These are phyloP conservation scores for Drosophila takahashii DNA, from an alignment of 1,140 invertebrate species.

Conservation along the genomic window DNA sequence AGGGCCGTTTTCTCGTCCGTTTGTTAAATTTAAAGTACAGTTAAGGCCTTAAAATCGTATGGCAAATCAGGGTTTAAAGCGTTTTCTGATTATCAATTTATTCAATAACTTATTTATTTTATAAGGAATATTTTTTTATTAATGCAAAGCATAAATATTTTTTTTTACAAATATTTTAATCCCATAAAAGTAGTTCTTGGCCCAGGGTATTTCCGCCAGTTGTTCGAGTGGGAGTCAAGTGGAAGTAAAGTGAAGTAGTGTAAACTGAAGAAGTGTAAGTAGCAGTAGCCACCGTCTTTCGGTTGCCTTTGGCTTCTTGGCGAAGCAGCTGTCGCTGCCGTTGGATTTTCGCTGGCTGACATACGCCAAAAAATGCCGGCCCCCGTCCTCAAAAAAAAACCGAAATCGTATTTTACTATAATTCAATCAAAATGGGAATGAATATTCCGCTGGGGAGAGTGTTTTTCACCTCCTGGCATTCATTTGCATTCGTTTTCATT, in stretches of 20 bases:
- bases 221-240: constrained; percentile 39
- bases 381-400: neutral
- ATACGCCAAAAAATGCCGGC: constrained; percentile 57
- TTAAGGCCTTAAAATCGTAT: too few species aligned
- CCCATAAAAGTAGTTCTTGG: neutral
- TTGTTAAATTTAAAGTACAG: too few species aligned
- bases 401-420: constrained; percentile 35
- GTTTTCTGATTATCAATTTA: too few species aligned
- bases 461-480: neutral
- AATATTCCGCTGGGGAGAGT: constrained; percentile 34
- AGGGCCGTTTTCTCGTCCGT: too few species aligned
- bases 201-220: constrained; percentile 31
- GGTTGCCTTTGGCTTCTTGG: constrained; percentile 22
- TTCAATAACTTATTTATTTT: too few species aligned
- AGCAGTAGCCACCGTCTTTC: constrained; percentile 52
- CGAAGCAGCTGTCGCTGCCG: constrained; percentile 21
- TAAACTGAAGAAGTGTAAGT: constrained; percentile 41
- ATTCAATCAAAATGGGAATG: constrained; percentile 62
- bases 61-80: too few species aligned
- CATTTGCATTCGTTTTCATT: constrained; percentile 60
- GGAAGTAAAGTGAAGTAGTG: constrained; percentile 36
- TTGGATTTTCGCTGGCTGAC: constrained; percentile 30
- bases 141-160: too few species aligned
- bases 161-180: too few species aligned
- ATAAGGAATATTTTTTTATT: too few species aligned